Conservation (phyloP, 1,140 invertebrate genomes). For the Eubasilissa regina region DNA sequence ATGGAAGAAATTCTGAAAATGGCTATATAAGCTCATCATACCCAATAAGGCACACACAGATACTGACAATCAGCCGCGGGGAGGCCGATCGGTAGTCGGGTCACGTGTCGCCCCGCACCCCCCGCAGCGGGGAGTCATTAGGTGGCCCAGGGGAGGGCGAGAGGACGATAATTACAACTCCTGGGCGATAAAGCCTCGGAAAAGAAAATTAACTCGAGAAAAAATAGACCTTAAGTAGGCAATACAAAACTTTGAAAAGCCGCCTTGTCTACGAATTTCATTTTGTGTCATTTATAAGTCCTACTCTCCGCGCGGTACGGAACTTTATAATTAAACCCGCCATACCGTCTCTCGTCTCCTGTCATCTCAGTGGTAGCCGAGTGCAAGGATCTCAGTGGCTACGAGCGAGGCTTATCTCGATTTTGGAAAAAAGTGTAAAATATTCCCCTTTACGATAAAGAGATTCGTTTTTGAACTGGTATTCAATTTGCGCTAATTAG, state of each 20-base stretch:
- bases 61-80: conserved; percentile 24
- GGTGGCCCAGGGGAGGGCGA: conserved; percentile 18
- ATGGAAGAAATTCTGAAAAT: conserved; percentile 22
- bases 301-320: neutral
- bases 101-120: conserved; percentile 36
- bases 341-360: too few relatives aligned
- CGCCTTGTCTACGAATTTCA: conserved; percentile 16
- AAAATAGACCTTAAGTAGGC: conserved; percentile 33
- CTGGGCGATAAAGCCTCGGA: conserved; percentile 32
- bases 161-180: conserved; percentile 58
- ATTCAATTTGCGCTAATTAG: too few relatives aligned
- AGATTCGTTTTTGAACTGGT: too few relatives aligned
- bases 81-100: conserved; percentile 44
- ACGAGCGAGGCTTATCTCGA: too few relatives aligned
- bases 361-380: too few relatives aligned
- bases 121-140: conserved; percentile 6
- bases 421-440: too few relatives aligned
- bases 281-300: conserved; percentile 18
- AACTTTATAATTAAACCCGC: too few relatives aligned
- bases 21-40: conserved; percentile 45
- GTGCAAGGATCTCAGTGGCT: too few relatives aligned
- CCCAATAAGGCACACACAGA: conserved; percentile 30
- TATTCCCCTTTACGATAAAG: too few relatives aligned
- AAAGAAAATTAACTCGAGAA: conserved; percentile 40
- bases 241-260: conserved; percentile 28